Evolutionary conservation across 2,113 vertebrate species (phyloP).

Genomic region (Coptodon bakossiorum): DNA sequence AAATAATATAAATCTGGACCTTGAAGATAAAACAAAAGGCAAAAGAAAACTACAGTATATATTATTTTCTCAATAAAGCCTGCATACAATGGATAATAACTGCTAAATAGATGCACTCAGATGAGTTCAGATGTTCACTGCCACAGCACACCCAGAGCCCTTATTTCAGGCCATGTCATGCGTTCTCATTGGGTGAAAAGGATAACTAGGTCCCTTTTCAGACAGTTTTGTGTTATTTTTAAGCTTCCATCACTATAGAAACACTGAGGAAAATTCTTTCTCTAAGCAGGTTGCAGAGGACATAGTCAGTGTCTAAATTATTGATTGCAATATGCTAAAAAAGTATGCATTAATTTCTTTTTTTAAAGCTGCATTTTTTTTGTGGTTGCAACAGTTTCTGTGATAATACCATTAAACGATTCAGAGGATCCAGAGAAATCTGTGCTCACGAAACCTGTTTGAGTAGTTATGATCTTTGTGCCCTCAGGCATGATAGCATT

Average conservation of each 20-base stretch:
- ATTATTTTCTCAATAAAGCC: not conserved
- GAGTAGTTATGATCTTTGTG: not conserved
- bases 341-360: not conserved
- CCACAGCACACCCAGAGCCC: not conserved
- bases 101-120: not conserved
- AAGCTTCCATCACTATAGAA: not conserved
- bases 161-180: not conserved
- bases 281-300: not conserved
- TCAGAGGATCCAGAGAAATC: not conserved
- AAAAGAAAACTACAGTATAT: not conserved
- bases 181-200: not conserved
- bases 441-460: not conserved
- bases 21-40: not conserved
- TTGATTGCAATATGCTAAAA: not conserved
- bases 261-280: not conserved
- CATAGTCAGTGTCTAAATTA: not conserved
- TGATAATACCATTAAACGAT: not conserved
- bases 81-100: not conserved
- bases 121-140: not conserved
- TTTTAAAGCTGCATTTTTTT: not conserved
- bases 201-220: not conserved
- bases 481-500: not conserved
- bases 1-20: not conserved
- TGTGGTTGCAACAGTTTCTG: not conserved
- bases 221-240: not conserved